Conservation (phyloP, 1,140 invertebrate genomes). For the Cryptotermes secundus region DNA sequence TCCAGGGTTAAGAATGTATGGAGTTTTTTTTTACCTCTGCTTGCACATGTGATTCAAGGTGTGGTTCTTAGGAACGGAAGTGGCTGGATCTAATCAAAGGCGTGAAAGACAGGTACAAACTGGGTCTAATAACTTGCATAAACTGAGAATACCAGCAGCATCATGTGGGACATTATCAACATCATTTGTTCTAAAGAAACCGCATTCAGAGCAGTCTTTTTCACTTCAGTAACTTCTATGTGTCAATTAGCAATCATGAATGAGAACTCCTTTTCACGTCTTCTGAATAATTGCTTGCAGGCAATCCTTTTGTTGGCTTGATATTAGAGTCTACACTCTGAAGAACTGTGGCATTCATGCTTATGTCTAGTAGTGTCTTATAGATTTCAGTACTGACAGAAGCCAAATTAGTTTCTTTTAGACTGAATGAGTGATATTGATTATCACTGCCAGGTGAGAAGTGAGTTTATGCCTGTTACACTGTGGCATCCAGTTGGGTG, state of each 20-base stretch:
- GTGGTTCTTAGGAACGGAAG: no score
- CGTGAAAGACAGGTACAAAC: background rate
- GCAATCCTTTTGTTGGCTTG: background rate
- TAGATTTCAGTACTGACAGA: constrained; percentile 8
- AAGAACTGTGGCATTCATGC: background rate
- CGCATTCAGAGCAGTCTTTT: background rate
- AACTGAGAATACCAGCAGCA: background rate
- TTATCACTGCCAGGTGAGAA: background rate
- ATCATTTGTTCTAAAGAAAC: background rate
- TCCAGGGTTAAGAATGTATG: no score
- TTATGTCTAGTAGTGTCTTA: background rate
- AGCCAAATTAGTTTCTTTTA: background rate
- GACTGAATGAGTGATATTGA: background rate
- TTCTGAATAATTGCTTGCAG: background rate
- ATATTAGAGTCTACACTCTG: background rate
- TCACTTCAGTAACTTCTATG: background rate
- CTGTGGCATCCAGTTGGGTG: background rate
- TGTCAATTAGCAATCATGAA: constrained; percentile 11
- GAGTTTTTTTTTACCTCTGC: no score
- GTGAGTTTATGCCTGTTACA: background rate
- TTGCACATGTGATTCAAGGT: no score
- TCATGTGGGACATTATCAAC: background rate
- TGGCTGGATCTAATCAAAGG: no score
- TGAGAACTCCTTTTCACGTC: background rate
- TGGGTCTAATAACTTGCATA: background rate